A percentile compares a stretch with the other conserved stretches of the same genome.
Evolutionary conservation across 2,113 vertebrate species (phyloP).

Genomic region (Dipodomys stephensi): DNA sequence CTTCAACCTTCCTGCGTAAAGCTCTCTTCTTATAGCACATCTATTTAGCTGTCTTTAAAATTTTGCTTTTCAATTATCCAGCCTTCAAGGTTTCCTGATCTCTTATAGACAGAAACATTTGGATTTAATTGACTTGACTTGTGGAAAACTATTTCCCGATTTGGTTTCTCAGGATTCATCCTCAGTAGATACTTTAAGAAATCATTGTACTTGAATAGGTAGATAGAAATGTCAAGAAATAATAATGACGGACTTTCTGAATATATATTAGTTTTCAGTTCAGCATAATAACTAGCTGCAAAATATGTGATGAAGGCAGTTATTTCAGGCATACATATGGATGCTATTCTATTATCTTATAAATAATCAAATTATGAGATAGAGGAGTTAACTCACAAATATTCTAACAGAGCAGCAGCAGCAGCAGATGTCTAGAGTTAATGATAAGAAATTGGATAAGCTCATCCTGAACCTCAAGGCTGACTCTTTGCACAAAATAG

Average conservation of each 20-base stretch:
- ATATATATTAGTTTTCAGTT: slow-evolving; percentile 9
- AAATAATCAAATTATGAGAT: slow-evolving; percentile 39
- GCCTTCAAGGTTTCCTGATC: slow-evolving; percentile 24
- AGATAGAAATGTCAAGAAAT: slow-evolving; percentile 26
- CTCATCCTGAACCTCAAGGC: neutral
- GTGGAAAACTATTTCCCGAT: slow-evolving; percentile 14
- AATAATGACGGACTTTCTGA: slow-evolving; percentile 51
- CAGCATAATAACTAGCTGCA: neutral
- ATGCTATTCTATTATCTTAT: neutral
- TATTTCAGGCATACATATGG: neutral
- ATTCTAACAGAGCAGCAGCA: neutral
- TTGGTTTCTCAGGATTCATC: slow-evolving; percentile 6
- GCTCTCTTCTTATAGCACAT: neutral
- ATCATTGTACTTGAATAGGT: slow-evolving; percentile 24
- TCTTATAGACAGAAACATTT: slow-evolving; percentile 36
- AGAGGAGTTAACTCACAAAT: neutral
- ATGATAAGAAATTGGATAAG: neutral
- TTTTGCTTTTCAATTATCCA: slow-evolving; percentile 64
- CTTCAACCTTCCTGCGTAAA: neutral
- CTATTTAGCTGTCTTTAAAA: neutral
- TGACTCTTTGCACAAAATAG: neutral
- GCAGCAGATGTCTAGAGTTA: neutral
- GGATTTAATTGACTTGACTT: slow-evolving; percentile 29
- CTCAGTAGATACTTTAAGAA: slow-evolving; percentile 5
- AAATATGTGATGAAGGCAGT: neutral